Percentiles rank a stretch among this genome's conserved stretches.
Evolutionary conservation across 2,113 vertebrate genomes (phyloP).

Genomic region (Pongo pygmaeus): DNA sequence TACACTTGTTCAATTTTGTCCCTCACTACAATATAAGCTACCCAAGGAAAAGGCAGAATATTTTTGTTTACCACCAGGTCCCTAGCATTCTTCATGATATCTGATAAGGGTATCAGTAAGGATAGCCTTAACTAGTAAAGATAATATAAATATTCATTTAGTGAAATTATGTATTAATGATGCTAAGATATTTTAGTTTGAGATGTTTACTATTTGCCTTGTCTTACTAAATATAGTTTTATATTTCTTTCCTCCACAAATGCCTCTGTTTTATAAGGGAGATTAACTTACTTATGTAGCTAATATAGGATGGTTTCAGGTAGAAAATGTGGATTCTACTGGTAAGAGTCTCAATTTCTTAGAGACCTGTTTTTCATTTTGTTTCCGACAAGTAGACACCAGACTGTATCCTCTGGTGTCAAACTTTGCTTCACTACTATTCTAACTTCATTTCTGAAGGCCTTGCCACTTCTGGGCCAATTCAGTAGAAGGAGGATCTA

Average conservation of each 20-base stretch:
- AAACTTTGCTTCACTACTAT: not conserved
- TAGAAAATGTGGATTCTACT: not conserved
- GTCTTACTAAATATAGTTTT: not conserved
- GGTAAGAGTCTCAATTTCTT: not conserved
- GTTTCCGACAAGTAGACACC: not conserved
- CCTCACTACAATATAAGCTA: not conserved
- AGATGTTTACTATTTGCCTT: not conserved
- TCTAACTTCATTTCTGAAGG: not conserved
- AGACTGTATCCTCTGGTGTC: not conserved
- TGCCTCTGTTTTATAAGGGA: not conserved
- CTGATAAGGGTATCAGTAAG: not conserved
- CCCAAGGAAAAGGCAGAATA: not conserved
- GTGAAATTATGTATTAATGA: not conserved
- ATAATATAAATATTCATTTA: not conserved
- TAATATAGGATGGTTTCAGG: not conserved
- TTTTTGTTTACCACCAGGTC: not conserved
- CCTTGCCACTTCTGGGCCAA: not conserved
- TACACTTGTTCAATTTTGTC: not conserved
- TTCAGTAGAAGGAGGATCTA: not conserved
- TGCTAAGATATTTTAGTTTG: not conserved
- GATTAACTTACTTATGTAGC: not conserved
- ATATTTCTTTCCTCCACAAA: not conserved
- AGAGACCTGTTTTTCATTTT: not conserved
- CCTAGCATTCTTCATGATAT: not conserved
- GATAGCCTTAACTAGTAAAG: too few relatives aligned